Evolutionary conservation across 2,113 vertebrate species (phyloP).

Genomic region (Takifugu flavidus): DNA sequence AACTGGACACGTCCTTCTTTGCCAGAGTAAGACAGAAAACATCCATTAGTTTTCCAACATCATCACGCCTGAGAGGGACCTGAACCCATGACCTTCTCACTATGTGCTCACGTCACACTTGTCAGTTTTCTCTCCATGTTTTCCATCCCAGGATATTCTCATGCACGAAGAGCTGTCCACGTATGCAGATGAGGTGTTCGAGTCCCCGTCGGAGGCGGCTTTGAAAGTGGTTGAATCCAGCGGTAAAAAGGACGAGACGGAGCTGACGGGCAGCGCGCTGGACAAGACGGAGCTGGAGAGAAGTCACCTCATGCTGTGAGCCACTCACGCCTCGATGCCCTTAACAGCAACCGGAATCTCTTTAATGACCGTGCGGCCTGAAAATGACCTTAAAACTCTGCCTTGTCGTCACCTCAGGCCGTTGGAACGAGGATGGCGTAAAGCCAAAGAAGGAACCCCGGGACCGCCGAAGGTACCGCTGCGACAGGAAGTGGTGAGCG

Average conservation of each 20-base stretch:
- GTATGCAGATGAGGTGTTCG: constrained; percentile 90
- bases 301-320: constrained; percentile 95
- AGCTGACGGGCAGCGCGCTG: constrained; percentile 90
- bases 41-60: no score
- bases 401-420: constrained; percentile 72
- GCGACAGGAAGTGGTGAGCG: constrained; percentile 93
- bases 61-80: background rate
- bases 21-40: constrained; percentile 80
- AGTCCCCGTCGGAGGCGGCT: constrained; percentile 87
- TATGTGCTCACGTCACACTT: no score
- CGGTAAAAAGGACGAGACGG: constrained; percentile 78
- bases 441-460: constrained; percentile 85
- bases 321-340: constrained; percentile 9
- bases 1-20: constrained; percentile 97
- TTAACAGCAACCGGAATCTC: no score
- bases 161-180: constrained; percentile 93
- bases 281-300: constrained; percentile 90
- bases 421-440: constrained; percentile 93
- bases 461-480: constrained; percentile 89
- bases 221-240: constrained; percentile 81
- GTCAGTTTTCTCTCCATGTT: background rate
- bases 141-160: constrained; percentile 82
- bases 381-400: background rate
- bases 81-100: no score
- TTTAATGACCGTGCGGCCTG: background rate